Evolutionary conservation across 2,113 vertebrate genomes (phyloP), one percentile per base, ranked within the genome.

Genomic region (Neolamprologus kungweensis): DNA sequence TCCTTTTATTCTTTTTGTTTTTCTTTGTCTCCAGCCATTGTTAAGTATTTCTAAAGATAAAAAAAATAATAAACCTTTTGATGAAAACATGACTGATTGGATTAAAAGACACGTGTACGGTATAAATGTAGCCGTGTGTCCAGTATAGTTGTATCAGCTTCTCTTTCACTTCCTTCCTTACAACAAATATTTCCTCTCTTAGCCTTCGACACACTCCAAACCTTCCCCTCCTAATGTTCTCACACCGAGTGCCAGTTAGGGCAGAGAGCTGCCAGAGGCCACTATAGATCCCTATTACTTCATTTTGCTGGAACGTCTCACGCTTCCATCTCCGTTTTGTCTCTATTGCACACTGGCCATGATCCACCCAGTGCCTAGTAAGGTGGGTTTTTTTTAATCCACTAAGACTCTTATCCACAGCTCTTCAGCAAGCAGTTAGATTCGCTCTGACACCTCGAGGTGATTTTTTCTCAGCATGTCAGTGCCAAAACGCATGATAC

Each of bases 261-360:
- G 89, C 63, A 75, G 73, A 54, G 17, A 47, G 73, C 89, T 80
- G 87, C 91, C 92, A 92, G 86, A 13, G 42, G 57, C 88, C 80
- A 60, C 63, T 81, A 83, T 37, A 92, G 87, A 88, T 60, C 82
- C 81, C 83, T 84, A 78, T 93, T 93, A 90, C 92, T 91, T 95
- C 92, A 94, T 88, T 88, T 82, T 81, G 33, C 81, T 85, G 87
- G 91, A 94, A 92, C 54, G n/a, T 35, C 63, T 73, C 78, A 82
- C 35, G 21, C 73, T 91, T 85, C 83, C 81, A 85, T 87, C 88
- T 89, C 87, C 50, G 55, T 81, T 87, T 89, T 90, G 83, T 93
- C 87, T 88, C 68, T 79, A 17, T 65, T 88, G 65, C 87, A 88
- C 84, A 87, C 82, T 91, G 88, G 85, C 88, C 33, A 35, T n/a